phyloP scores from a whole-genome alignment of 2,113 vertebrate genomes.

The Bettongia penicillata region DNA sequence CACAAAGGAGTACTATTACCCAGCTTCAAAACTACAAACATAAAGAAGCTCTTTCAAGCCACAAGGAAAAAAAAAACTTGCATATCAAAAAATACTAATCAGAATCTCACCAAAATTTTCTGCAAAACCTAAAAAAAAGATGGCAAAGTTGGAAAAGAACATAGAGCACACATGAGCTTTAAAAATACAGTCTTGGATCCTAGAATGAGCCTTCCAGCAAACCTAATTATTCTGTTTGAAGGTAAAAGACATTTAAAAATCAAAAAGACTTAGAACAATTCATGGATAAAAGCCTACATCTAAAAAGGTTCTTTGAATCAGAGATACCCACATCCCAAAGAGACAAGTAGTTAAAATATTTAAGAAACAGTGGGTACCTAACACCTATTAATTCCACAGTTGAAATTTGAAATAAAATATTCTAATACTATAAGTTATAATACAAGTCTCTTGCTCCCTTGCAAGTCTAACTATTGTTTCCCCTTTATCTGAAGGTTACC shows the following conservation, averaged over 20 bases:
- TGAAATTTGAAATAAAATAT: background rate
- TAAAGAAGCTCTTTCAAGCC: background rate
- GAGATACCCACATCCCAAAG: background rate
- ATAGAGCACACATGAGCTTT: background rate
- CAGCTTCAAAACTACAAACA: background rate
- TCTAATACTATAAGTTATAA: background rate
- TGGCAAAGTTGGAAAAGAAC: background rate
- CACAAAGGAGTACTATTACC: background rate
- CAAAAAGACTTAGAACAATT: background rate
- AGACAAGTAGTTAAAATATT: background rate
- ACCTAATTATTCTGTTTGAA: background rate
- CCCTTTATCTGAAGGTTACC: background rate
- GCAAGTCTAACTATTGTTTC: background rate
- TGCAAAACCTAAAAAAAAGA: background rate
- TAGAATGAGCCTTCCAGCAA: background rate
- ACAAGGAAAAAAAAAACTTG: background rate
- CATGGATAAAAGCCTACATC: background rate
- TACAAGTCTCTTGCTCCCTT: background rate
- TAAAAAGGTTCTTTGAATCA: background rate
- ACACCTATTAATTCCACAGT: background rate
- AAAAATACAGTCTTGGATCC: background rate
- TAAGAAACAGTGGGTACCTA: background rate
- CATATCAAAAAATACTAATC: background rate
- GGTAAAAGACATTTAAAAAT: slow-evolving; percentile 5
- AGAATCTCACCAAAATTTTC: background rate